A percentile compares a stretch with the other conserved stretches of the same genome.
phyloP scores from a whole-genome alignment of 1,140 invertebrate genomes.

The Brachionus asplanchnoidis region DNA sequence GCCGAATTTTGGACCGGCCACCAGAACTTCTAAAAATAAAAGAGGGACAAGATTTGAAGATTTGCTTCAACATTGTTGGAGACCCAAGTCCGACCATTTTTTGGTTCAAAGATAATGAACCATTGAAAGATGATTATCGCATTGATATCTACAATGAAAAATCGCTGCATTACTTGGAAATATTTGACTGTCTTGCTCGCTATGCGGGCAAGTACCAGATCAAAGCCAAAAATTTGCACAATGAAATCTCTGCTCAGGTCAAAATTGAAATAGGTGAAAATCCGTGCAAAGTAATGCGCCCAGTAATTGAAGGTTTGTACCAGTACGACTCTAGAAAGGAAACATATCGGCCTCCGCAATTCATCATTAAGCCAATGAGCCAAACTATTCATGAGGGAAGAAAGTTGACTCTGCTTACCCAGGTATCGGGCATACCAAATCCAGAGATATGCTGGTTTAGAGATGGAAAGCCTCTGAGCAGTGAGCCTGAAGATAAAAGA shows the following conservation, averaged over 20 bases:
- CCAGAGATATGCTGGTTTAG: conserved; percentile 40
- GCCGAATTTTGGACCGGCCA: background rate
- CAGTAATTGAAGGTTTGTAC: conserved; percentile 5
- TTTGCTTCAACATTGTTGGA: conserved; percentile 6
- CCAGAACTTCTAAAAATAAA: background rate
- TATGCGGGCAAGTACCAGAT: conserved; percentile 50
- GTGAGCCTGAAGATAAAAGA: background rate
- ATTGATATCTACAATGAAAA: conserved; percentile 39
- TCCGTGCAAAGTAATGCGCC: background rate
- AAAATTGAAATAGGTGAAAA: conserved; percentile 45
- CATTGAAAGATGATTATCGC: conserved; percentile 9
- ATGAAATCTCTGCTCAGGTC: conserved; percentile 45
- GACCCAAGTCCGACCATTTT: background rate
- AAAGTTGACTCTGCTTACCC: background rate
- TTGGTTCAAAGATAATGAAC: conserved; percentile 38
- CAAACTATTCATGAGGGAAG: conserved; percentile 30
- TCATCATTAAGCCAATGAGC: conserved; percentile 30
- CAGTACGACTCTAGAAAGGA: conserved; percentile 43
- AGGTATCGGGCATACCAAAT: conserved; percentile 12
- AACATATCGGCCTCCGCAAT: conserved; percentile 35
- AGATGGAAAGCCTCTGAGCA: conserved; percentile 25
- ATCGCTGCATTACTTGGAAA: conserved; percentile 44
- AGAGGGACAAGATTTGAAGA: conserved; percentile 18
- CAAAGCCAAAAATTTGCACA: conserved; percentile 48
- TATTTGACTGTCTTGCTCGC: conserved; percentile 43